Conservation (phyloP, 2,113 vertebrate genomes). For the Poicephalus meyeri region DNA sequence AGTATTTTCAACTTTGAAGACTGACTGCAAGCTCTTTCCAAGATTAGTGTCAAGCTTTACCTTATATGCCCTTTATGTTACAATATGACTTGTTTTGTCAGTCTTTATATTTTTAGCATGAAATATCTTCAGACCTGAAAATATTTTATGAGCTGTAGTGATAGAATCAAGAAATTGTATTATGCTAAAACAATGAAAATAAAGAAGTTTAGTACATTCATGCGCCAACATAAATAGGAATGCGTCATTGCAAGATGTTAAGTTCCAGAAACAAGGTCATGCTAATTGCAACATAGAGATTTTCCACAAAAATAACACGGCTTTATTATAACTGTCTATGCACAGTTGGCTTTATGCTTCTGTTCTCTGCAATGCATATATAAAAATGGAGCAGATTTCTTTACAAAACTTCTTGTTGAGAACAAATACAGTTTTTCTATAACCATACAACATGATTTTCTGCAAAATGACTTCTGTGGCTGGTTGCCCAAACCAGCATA, state of each 20-base stretch:
- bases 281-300: background rate
- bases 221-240: background rate
- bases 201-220: background rate
- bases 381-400: background rate
- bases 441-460: background rate
- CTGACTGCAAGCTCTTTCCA: background rate
- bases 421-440: background rate
- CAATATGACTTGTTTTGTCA: background rate
- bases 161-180: background rate
- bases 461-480: background rate
- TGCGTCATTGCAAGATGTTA: background rate
- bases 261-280: background rate
- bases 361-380: background rate
- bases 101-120: background rate
- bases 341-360: background rate
- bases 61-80: background rate
- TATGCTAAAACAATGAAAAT: background rate
- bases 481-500: background rate
- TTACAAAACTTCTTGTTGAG: background rate
- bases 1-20: background rate
- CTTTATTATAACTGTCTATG: background rate
- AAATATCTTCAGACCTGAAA: background rate
- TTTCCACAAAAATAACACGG: background rate
- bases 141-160: background rate
- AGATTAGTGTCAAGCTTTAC: background rate